Percentiles rank a stretch among this genome's conserved stretches.
Conservation (phyloP, 2,113 vertebrate genomes). For the Telmatochromis brachygnathus region DNA sequence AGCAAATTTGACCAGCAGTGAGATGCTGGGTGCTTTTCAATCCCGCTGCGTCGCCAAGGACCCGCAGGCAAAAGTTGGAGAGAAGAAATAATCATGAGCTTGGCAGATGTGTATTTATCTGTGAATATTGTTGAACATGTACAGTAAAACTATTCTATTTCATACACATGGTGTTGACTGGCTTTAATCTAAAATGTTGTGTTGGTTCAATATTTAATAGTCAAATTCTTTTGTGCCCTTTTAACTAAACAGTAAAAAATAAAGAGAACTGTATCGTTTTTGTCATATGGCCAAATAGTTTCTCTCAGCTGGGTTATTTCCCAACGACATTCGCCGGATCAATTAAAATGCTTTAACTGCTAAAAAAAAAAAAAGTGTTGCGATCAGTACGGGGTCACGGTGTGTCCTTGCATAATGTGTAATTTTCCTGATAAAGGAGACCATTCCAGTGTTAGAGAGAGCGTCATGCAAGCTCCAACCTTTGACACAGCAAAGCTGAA, state of each 20-base stretch:
- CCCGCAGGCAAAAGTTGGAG: conserved; percentile 57
- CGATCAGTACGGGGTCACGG: background rate
- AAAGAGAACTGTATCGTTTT: background rate
- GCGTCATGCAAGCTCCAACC: conserved; percentile 29
- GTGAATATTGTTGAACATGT: conserved; percentile 17
- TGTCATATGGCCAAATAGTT: background rate
- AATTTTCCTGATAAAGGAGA: conserved; percentile 15
- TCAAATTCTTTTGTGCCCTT: background rate
- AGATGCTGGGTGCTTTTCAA: conserved; percentile 77
- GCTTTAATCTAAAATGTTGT: background rate
- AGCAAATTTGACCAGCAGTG: conserved; percentile 66
- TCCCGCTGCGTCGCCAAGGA: conserved; percentile 75
- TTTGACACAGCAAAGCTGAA: conserved; percentile 20
- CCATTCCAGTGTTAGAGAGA: background rate
- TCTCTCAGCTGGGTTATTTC: background rate
- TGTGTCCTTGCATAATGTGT: conserved; percentile 7
- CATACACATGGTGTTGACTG: background rate
- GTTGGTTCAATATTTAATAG: background rate
- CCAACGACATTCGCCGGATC: background rate
- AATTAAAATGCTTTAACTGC: background rate
- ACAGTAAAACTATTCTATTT: conserved; percentile 43
- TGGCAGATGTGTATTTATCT: conserved; percentile 13
- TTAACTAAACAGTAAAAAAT: background rate
- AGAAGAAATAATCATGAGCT: conserved; percentile 47
- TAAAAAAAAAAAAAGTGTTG: background rate